Evolutionary conservation across 2,888 invertebrate genomes (phyloP).

Genomic region (Agrochola litura): DNA sequence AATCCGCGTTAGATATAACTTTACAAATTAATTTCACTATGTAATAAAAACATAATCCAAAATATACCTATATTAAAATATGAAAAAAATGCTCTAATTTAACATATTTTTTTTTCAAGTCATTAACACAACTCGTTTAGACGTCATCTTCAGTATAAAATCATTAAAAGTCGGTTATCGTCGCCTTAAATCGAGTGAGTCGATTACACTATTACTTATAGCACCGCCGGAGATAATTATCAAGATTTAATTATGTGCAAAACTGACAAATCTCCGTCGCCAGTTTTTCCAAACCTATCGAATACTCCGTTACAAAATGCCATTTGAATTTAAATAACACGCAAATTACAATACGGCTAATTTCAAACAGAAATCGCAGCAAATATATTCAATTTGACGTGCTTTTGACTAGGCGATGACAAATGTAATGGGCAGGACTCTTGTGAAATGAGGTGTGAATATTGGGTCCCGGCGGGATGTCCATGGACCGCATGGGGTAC

Average conservation of each 20-base stretch:
- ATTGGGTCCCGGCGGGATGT: conserved; percentile 86
- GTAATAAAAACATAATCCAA: too few species aligned
- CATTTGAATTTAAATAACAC: conserved; percentile 51
- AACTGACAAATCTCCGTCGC: too few species aligned
- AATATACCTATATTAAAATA: too few species aligned
- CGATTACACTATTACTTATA: background rate
- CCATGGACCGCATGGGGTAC: conserved; percentile 77
- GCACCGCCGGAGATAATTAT: background rate
- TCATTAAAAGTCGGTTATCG: too few species aligned
- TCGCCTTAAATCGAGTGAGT: background rate
- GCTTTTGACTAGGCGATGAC: conserved; percentile 78
- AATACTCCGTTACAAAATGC: conserved; percentile 13
- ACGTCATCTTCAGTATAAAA: too few species aligned
- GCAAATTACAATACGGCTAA: conserved; percentile 73
- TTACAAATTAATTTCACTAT: too few species aligned
- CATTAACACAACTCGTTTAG: too few species aligned
- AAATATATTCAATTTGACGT: conserved; percentile 78
- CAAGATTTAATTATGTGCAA: background rate
- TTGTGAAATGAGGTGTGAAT: conserved; percentile 90
- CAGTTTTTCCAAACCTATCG: background rate
- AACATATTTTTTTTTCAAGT: too few species aligned
- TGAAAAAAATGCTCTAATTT: too few species aligned
- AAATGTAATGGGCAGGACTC: conserved; percentile 83
- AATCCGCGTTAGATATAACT: too few species aligned
- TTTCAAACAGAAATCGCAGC: conserved; percentile 68